Percentiles rank a stretch among this genome's conserved stretches.
These are phyloP conservation scores for Electrophaes corylata DNA, from an alignment of 2,888 invertebrate genomes.

Conservation along the genomic window DNA sequence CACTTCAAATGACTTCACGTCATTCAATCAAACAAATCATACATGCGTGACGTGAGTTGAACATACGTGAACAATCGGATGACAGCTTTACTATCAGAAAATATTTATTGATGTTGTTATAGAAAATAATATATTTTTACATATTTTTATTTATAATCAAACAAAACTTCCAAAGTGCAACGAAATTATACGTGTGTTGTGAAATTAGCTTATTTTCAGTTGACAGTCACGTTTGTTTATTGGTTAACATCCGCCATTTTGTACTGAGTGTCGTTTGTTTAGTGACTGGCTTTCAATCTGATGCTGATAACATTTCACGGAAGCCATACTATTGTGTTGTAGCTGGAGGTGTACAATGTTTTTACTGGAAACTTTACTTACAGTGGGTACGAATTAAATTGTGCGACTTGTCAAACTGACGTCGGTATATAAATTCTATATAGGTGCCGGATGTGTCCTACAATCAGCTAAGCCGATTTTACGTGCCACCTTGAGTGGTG, in stretches of 20 bases:
- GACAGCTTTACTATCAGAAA: slow-evolving; percentile 75
- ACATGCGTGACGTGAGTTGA: slow-evolving; percentile 56
- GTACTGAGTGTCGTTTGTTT: slow-evolving; percentile 81
- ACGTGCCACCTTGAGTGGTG: slow-evolving; percentile 86
- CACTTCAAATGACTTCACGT: neutral
- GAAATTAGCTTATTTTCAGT: slow-evolving; percentile 58
- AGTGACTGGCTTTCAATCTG: slow-evolving; percentile 77
- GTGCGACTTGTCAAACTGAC: slow-evolving; percentile 78
- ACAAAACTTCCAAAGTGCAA: slow-evolving; percentile 46
- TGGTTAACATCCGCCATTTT: slow-evolving; percentile 84
- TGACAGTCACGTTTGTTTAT: slow-evolving; percentile 82
- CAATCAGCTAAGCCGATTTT: slow-evolving; percentile 81
- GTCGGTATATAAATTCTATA: slow-evolving; percentile 66
- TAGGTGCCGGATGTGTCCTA: slow-evolving; percentile 84
- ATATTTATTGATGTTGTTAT: slow-evolving; percentile 68
- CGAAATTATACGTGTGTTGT: slow-evolving; percentile 36
- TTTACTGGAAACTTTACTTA: slow-evolving; percentile 75
- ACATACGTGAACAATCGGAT: slow-evolving; percentile 73
- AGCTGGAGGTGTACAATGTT: slow-evolving; percentile 77
- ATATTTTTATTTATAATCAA: slow-evolving; percentile 69
- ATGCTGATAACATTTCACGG: slow-evolving; percentile 68
- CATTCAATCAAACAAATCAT: slow-evolving; percentile 12
- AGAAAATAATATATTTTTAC: slow-evolving; percentile 70
- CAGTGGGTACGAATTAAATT: slow-evolving; percentile 69
- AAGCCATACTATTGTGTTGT: slow-evolving; percentile 71